phyloP scores from a whole-genome alignment of 2,888 invertebrate genomes.

The Philereme transversata region DNA sequence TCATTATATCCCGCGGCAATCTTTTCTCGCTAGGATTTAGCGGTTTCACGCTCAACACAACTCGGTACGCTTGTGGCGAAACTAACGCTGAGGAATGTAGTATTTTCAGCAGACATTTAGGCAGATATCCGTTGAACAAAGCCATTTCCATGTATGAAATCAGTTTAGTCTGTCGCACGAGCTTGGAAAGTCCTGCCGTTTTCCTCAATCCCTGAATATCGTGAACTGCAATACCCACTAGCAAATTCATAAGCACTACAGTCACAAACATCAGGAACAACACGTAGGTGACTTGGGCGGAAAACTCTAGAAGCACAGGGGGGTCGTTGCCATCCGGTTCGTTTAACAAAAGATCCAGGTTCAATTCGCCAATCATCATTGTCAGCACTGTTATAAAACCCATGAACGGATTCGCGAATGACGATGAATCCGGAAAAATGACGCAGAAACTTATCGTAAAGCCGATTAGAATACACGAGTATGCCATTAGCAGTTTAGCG shows the following conservation, averaged over 20 bases:
- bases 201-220: conserved; percentile 94
- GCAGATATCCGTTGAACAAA: conserved; percentile 90
- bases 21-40: conserved; percentile 92
- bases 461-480: conserved; percentile 92
- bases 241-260: conserved; percentile 92
- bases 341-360: conserved; percentile 89
- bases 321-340: conserved; percentile 91
- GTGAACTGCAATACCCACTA: conserved; percentile 94
- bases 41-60: conserved; percentile 92
- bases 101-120: conserved; percentile 88
- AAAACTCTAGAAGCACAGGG: conserved; percentile 90
- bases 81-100: conserved; percentile 91
- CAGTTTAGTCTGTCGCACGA: conserved; percentile 93
- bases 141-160: conserved; percentile 94
- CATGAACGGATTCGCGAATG: conserved; percentile 93
- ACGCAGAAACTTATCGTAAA: conserved; percentile 95
- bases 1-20: conserved; percentile 90
- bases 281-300: conserved; percentile 92
- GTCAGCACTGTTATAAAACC: conserved; percentile 93
- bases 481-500: conserved; percentile 92
- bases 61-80: conserved; percentile 91
- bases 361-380: conserved; percentile 95
- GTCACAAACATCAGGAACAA: conserved; percentile 92
- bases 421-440: conserved; percentile 92
- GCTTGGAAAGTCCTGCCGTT: conserved; percentile 92